These are phyloP conservation scores for Nomada fabriciana DNA, from an alignment of 2,888 invertebrate genomes.

Conservation along the genomic window DNA sequence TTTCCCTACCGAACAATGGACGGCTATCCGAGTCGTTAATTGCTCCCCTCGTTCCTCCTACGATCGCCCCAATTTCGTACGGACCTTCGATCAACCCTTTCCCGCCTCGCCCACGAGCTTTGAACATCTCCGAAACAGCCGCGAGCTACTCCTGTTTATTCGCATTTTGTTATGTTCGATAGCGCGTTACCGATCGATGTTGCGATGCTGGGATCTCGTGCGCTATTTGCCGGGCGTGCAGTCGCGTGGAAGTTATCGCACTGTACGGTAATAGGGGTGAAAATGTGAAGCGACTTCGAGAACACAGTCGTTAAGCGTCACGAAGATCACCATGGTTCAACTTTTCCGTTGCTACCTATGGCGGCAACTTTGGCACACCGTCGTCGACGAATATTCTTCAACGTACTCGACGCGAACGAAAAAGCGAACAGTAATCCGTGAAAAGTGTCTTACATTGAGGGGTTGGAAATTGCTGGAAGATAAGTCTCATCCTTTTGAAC, in stretches of 20 bases:
- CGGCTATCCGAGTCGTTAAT: conserved; percentile 66
- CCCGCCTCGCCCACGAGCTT: not conserved
- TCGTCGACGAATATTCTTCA: not conserved
- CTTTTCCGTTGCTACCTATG: too few relatives aligned
- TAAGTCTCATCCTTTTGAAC: not conserved
- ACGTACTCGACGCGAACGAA: not conserved
- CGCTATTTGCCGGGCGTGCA: too few relatives aligned
- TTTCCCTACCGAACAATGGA: conserved; percentile 62
- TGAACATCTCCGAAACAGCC: not conserved
- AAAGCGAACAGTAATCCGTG: not conserved
- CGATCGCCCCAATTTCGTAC: conserved; percentile 42
- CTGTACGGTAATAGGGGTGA: not conserved
- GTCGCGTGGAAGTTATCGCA: too few relatives aligned
- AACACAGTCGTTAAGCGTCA: not conserved
- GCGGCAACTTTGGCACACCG: too few relatives aligned
- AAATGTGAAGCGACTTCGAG: conserved; percentile 16
- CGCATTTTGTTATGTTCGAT: not conserved
- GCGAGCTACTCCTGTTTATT: not conserved
- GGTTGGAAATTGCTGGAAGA: not conserved
- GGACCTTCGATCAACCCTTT: conserved; percentile 17
- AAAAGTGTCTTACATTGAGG: too few relatives aligned
- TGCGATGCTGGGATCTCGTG: too few relatives aligned
- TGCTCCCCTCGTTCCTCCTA: conserved; percentile 54
- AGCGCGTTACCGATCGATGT: not conserved
- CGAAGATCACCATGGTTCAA: too few relatives aligned